Base-by-base conservation (phyloP, 2,113 vertebrate species). In the Saccopteryx leptura region DNA sequence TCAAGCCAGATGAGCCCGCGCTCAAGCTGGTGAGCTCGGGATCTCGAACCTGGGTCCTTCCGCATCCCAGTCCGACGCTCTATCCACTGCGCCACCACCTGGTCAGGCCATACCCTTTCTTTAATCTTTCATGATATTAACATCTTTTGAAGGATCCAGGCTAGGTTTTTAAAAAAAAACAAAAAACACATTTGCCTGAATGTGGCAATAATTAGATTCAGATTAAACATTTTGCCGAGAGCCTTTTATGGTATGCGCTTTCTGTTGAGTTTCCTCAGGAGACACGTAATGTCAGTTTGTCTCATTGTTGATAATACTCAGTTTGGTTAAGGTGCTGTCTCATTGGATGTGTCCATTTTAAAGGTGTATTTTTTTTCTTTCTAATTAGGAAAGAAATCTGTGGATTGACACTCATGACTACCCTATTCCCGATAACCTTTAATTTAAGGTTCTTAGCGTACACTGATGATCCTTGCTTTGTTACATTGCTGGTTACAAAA, bases 351-450 rank as follows among this genome's bases (percentile, higher is more conserved):
- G 17, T 60, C n/a, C 33, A 48, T 89, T 75, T 91, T 89, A 95
- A 95, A 80, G 66, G 46, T 90, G 39, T 10, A 56, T 91, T 71
- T 91, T 69, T 63, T 54, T 61, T 39, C 84, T 80, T 81, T 88
- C 24, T 71, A 52, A 68, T 82, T 87, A 65, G 7, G 80, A 84
- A 84, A 50, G 10, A 78, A 11, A 46, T 65, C 79, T 82, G 33
- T 84, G 60, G 60, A 21, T 5, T 75, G 31, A 48, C 26, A 72
- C 56, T 58, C 19, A 2, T 79, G 56, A 82, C 88, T 71, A 0
- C 74, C 87, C 56, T 52, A 0, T 83, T 92, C n/a, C 50, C 26
- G 61, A 21, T 75, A 75, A n/a, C 46, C 56, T 66, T 76, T 52
- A 83, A 66, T 54, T 61, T 78, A 54, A 66, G 63, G 23, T 79